These are phyloP conservation scores for Graptemys geographica DNA, from an alignment of 2,797 vertebrate species.

Conservation along the genomic window DNA sequence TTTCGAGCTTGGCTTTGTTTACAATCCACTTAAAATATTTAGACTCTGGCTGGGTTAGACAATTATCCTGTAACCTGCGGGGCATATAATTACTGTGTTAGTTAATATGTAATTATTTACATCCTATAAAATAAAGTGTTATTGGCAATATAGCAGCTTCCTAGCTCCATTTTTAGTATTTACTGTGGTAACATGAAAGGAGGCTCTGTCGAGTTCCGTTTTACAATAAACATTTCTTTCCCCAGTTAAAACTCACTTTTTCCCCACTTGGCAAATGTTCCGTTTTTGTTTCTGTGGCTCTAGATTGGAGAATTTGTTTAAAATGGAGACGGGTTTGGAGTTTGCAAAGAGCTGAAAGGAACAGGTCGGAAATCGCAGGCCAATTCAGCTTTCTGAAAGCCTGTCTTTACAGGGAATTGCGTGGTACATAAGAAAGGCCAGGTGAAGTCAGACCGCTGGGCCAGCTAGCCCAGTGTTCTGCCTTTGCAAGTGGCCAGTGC, in stretches of 20 bases:
- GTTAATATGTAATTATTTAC: not conserved
- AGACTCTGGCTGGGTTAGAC: conserved; percentile 43
- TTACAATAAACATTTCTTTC: not conserved
- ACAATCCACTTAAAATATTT: conserved; percentile 39
- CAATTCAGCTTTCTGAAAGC: not conserved
- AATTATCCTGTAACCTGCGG: conserved; percentile 30
- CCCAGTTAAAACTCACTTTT: not conserved
- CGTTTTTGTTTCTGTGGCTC: no score
- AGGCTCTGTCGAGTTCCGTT: not conserved
- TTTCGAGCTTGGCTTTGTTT: conserved; percentile 65
- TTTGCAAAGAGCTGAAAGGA: conserved; percentile 12
- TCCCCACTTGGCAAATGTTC: not conserved
- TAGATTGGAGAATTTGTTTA: not conserved
- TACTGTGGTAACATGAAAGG: not conserved
- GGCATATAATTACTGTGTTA: not conserved
- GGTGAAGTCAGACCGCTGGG: no score
- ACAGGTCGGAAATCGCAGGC: not conserved
- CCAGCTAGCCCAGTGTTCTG: no score
- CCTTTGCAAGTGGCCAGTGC: no score
- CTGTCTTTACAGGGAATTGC: not conserved
- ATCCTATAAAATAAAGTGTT: not conserved
- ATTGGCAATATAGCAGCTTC: fast-evolving
- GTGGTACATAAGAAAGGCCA: not conserved
- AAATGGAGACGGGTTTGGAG: conserved; percentile 36
- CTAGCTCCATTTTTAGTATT: not conserved